These are phyloP conservation scores for Zygogramma bicolorata DNA, from an alignment of 2,888 invertebrate genomes.

Conservation along the genomic window DNA sequence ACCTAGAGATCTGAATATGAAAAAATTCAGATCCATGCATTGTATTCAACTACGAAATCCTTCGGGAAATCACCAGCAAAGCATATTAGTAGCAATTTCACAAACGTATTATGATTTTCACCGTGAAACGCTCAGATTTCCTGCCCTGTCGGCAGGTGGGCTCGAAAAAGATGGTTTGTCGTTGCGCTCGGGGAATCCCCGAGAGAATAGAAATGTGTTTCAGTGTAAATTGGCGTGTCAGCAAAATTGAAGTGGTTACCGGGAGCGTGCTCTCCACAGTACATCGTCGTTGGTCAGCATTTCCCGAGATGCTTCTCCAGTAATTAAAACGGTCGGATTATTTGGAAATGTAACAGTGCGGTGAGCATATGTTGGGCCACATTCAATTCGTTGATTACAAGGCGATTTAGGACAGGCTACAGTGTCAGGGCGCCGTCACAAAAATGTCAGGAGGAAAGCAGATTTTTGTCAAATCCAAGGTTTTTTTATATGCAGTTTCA, in stretches of 20 bases:
- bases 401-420: background rate
- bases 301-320: background rate
- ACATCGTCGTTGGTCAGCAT: background rate
- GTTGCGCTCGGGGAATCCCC: background rate
- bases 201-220: background rate
- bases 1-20: no score
- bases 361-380: background rate
- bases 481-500: no score
- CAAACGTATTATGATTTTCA: background rate
- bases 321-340: conserved; percentile 5
- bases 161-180: background rate
- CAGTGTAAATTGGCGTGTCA: background rate
- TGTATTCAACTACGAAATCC: no score
- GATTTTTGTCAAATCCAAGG: no score
- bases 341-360: background rate
- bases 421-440: no score
- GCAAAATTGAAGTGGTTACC: background rate
- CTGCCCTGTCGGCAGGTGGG: background rate
- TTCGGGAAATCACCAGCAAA: background rate
- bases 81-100: no score
- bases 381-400: background rate
- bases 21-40: no score
- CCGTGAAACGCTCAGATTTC: background rate
- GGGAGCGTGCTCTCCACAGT: background rate
- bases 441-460: no score